phyloP scores from a whole-genome alignment of 2,113 vertebrate genomes.

The Myotis brandtii region DNA sequence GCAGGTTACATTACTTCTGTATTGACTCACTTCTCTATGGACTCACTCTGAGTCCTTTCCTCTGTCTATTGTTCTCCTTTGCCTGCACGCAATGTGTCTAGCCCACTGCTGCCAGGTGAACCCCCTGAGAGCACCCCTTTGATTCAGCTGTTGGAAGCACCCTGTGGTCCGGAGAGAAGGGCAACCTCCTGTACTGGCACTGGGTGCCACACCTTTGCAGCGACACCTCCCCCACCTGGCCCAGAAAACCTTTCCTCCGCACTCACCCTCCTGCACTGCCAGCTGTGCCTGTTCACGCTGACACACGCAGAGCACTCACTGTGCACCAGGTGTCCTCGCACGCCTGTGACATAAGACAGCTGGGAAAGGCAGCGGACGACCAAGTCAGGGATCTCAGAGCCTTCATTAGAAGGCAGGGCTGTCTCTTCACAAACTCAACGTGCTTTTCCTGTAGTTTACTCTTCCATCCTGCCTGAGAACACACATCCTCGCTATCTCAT shows the following conservation, averaged over 20 bases:
- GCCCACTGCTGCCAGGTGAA: too few species aligned
- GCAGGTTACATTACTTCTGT: background rate
- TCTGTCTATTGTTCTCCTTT: background rate
- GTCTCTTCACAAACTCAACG: background rate
- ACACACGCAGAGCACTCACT: background rate
- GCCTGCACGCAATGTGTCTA: background rate
- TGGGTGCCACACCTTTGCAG: background rate
- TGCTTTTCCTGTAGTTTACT: background rate
- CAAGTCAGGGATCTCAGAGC: background rate
- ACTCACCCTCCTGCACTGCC: too few species aligned
- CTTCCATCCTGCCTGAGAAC: background rate
- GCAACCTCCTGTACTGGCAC: background rate
- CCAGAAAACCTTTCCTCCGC: background rate
- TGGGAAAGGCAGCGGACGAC: background rate
- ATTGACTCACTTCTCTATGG: background rate
- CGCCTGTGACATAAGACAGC: background rate
- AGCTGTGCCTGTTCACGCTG: accelerated
- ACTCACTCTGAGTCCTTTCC: background rate
- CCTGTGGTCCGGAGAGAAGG: background rate
- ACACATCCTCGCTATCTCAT: background rate
- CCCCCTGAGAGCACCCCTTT: background rate
- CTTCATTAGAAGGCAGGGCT: background rate
- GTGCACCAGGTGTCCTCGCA: too few species aligned
- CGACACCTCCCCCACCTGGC: background rate
- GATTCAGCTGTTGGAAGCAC: background rate